phyloP scores from a whole-genome alignment of 2,797 vertebrate species.

The Kryptolebias ocellatus region DNA sequence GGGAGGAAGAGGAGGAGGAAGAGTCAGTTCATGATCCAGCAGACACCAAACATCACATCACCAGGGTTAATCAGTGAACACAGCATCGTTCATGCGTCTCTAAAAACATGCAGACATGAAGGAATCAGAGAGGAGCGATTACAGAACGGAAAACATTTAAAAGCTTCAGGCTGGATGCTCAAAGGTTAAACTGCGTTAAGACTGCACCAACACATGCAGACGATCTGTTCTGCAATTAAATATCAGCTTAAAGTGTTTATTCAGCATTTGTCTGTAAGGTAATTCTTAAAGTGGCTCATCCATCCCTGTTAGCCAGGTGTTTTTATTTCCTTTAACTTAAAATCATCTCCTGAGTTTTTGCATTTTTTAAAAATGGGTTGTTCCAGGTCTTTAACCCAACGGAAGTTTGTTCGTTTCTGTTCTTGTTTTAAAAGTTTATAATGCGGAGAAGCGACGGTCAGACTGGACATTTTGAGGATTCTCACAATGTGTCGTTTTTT shows the following conservation, averaged over 20 bases:
- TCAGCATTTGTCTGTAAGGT: not conserved
- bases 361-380: not conserved
- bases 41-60: slow-evolving; percentile 29
- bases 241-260: not conserved
- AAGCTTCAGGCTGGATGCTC: no score
- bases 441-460: no score
- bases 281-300: no score
- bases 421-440: no score
- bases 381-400: not conserved
- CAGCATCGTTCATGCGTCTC: slow-evolving; percentile 10
- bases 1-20: slow-evolving; percentile 25
- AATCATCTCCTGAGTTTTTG: no score
- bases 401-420: no score
- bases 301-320: no score
- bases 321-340: no score
- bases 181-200: not conserved
- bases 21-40: slow-evolving; percentile 32
- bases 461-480: no score
- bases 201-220: not conserved
- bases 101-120: slow-evolving; percentile 27
- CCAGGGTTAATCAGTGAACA: slow-evolving; percentile 6
- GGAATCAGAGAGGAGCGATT: not conserved
- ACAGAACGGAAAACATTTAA: not conserved
- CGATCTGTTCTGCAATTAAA: not conserved
- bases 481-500: no score